Evolutionary conservation across 1,140 invertebrate genomes (phyloP), one percentile per base, ranked within the genome.

Genomic region (Sweltsa coloradensis): DNA sequence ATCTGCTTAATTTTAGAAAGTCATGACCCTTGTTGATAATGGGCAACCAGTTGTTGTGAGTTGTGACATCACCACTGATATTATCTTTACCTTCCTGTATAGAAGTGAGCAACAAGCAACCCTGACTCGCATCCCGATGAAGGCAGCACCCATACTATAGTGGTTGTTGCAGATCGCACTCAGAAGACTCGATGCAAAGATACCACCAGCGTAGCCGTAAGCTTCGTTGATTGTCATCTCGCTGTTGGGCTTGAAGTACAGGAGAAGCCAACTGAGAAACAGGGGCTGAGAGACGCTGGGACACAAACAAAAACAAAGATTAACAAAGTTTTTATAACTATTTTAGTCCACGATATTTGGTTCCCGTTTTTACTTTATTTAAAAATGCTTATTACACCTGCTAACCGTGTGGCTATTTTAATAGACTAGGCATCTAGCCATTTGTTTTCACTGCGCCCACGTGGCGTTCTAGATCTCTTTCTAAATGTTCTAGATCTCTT

Each of bases 81-180:
- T 5, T 36, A 2, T 40, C 21, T 23, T 55, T 55, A 75, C 74
- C 60, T 82, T 83, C 54, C 79, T 64, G 54, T 81, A 83, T 25
- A 83, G 68, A n/a, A 83, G 55, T 2, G 78, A 78, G 46, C 78
- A 81, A 3, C 73, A 64, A 0, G 78, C 77, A 2, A 73, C 70
- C 42, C 76, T 63, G 7, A 76, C 68, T 58, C 67, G 69, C 60
- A 77, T 75, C 2, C 76, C 77, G 34, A 72, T 63, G 46, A 77
- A 76, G 6, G 75, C 69, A 13, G 64, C 61, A 45, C 78, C 69
- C 51, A 77, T 70, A 19, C 74, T 86, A 0, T 83, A 82, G 65
- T 90, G 86, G 68, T 45, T 79, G 78, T 61, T 81, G 80, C 14
- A 73, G 66, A 0, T 67, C 58, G 2, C 79, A 49, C 0, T 72